Evolutionary conservation across 2,113 vertebrate genomes (phyloP).

Genomic region (Dendrocopos noguchii): DNA sequence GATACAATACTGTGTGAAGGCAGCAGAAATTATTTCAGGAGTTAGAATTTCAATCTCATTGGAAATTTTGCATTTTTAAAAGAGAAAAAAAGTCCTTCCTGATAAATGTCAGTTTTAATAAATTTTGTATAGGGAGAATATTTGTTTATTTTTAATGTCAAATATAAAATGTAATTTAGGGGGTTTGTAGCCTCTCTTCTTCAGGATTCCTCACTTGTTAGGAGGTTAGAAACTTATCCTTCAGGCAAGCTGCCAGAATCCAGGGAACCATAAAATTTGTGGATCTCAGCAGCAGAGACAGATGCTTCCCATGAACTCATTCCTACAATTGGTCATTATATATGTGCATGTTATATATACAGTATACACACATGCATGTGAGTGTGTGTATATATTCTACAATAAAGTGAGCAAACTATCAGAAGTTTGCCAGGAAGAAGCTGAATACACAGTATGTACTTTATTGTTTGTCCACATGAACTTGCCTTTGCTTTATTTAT

Average conservation of each 20-base stretch:
- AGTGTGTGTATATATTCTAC: neutral
- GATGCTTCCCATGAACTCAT: neutral
- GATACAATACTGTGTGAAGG: neutral
- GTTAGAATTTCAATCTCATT: neutral
- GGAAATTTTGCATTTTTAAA: neutral
- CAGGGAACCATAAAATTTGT: neutral
- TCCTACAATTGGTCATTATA: neutral
- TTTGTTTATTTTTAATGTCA: neutral
- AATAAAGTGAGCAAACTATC: neutral
- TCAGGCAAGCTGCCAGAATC: neutral
- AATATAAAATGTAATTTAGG: neutral
- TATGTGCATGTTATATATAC: neutral
- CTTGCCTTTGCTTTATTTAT: constrained; percentile 4
- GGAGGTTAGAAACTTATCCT: neutral
- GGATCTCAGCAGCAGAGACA: neutral
- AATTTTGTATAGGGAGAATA: neutral
- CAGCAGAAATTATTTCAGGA: neutral
- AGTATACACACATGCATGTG: accelerated
- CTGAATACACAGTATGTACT: neutral
- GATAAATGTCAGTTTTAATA: neutral
- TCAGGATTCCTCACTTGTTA: neutral
- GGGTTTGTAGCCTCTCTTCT: neutral
- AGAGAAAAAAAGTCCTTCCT: neutral
- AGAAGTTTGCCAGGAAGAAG: neutral
- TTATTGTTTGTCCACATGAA: neutral